Percentiles rank a stretch among this genome's conserved stretches.
These are phyloP conservation scores for Schizopygopsis pylzovi DNA, from an alignment of 2,797 vertebrate genomes.

Conservation along the genomic window DNA sequence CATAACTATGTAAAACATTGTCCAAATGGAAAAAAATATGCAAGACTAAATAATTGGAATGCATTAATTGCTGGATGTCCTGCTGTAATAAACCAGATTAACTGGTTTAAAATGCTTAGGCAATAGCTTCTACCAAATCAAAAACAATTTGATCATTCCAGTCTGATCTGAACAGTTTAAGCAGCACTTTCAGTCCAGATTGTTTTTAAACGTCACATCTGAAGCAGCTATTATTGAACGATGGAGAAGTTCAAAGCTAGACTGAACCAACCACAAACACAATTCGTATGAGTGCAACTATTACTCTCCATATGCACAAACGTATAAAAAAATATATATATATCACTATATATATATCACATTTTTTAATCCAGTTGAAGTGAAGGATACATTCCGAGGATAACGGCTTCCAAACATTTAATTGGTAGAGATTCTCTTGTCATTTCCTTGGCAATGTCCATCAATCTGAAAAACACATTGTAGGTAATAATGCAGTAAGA, in stretches of 20 bases:
- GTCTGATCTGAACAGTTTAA: background rate
- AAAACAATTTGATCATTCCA: background rate
- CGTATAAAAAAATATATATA: too few species aligned
- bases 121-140: background rate
- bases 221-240: background rate
- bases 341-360: too few species aligned
- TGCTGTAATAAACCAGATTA: background rate
- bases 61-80: background rate
- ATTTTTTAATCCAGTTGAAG: background rate
- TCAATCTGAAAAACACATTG: slow-evolving; percentile 82
- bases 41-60: background rate
- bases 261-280: background rate
- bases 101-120: background rate
- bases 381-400: slow-evolving; percentile 98
- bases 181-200: background rate
- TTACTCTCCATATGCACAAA: background rate
- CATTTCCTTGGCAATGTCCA: slow-evolving; percentile 99
- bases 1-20: background rate
- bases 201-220: background rate
- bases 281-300: background rate
- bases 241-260: background rate
- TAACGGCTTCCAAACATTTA: slow-evolving; percentile 99
- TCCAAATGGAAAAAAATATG: background rate
- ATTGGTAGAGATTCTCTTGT: slow-evolving; percentile 98
- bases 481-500: background rate